Conservation (phyloP, 2,888 invertebrate species). For the Eristalinus aeneus region DNA sequence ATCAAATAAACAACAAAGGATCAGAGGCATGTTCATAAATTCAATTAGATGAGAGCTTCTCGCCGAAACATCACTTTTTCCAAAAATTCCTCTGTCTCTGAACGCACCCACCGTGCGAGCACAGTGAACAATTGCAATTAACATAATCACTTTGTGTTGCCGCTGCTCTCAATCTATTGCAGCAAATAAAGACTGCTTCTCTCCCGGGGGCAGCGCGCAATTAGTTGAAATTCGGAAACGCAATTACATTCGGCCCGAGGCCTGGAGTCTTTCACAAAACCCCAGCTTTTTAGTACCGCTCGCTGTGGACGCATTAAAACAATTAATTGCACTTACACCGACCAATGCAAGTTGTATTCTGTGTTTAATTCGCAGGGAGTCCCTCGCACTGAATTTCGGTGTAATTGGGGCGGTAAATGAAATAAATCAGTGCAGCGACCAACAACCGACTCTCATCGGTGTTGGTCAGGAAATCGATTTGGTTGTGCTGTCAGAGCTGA, state of each 20-base stretch:
- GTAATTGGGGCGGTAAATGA: not conserved
- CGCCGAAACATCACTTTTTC: not conserved
- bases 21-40: not conserved
- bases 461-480: not conserved
- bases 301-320: not conserved
- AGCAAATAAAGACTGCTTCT: not conserved
- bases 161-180: not conserved
- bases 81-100: not conserved
- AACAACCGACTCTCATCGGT: not conserved
- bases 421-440: not conserved
- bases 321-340: not conserved
- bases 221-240: conserved; percentile 33
- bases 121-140: not conserved
- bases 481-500: not conserved
- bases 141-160: not conserved
- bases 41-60: not conserved
- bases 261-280: not conserved
- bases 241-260: conserved; percentile 13
- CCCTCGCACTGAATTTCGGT: not conserved
- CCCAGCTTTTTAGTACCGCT: no score
- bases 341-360: not conserved
- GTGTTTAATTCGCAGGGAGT: not conserved
- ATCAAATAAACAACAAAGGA: not conserved
- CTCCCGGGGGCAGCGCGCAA: not conserved
- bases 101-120: not conserved